Percentiles rank a stretch among this genome's conserved stretches.
These are phyloP conservation scores for Idaea biselata DNA, from an alignment of 2,888 invertebrate species.

Conservation along the genomic window DNA sequence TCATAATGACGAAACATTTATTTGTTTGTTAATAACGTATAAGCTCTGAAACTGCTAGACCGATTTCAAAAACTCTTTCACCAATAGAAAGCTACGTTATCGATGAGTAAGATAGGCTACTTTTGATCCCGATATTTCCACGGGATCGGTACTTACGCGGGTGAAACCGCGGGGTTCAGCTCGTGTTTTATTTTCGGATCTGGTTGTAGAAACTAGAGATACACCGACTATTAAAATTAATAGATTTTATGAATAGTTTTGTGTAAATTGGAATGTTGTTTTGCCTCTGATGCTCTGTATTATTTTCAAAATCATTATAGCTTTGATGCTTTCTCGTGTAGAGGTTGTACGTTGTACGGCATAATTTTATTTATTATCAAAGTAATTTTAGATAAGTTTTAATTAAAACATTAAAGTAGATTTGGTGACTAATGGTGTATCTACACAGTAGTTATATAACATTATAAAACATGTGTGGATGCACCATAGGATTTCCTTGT, in stretches of 20 bases:
- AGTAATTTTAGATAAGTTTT: not conserved
- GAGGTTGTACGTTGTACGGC: not conserved
- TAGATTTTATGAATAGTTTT: constrained; percentile 15
- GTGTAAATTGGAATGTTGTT: constrained; percentile 31
- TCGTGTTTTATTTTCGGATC: no score
- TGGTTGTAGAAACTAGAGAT: not conserved
- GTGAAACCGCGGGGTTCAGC: no score
- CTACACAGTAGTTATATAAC: no score
- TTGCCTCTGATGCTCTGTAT: constrained; percentile 5
- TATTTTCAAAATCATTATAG: not conserved
- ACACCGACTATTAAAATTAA: constrained; percentile 7
- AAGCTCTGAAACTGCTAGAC: no score
- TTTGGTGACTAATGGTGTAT: not conserved
- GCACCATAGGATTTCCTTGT: not conserved
- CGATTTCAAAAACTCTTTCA: no score
- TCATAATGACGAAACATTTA: no score
- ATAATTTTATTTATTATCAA: not conserved
- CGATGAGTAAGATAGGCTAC: no score
- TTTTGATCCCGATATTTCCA: no score
- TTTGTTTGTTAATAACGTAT: no score
- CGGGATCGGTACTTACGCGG: no score
- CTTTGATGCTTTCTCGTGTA: not conserved
- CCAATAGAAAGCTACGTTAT: no score
- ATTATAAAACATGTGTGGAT: no score
- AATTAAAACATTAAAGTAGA: not conserved